Percentiles rank a stretch among this genome's conserved stretches.
Conservation (phyloP, 2,797 vertebrate genomes). For the Scyliorhinus canicula region DNA sequence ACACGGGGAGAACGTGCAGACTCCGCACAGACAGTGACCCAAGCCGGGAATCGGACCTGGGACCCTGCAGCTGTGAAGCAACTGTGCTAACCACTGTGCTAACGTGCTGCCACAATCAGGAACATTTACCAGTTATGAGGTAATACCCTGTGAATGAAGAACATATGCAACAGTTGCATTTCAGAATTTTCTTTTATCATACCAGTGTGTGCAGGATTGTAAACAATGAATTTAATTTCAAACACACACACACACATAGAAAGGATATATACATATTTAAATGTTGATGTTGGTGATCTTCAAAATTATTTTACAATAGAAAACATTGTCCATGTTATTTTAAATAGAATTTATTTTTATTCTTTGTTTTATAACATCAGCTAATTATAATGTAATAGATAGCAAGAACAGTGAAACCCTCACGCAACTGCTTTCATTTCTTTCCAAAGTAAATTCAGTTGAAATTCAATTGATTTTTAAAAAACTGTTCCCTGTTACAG, state of each 20-base stretch:
- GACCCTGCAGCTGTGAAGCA: no score
- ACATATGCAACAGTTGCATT: neutral
- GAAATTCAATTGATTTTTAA: neutral
- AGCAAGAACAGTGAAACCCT: neutral
- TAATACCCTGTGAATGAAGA: neutral
- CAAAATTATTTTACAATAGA: neutral
- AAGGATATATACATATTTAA: neutral
- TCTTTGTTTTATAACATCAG: neutral
- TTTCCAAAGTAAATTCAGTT: neutral
- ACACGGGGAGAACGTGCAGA: no score
- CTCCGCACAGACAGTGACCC: no score
- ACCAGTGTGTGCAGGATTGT: neutral
- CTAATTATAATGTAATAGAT: neutral
- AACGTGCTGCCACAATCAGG: no score
- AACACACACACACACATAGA: neutral
- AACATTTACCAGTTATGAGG: slow-evolving; percentile 4
- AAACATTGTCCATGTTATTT: neutral
- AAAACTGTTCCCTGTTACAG: neutral
- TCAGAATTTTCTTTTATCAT: neutral
- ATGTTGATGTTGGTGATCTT: neutral
- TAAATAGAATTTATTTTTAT: neutral
- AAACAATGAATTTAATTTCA: neutral
- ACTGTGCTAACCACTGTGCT: no score
- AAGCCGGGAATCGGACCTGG: no score
- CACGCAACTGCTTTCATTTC: neutral